A percentile compares a stretch with the other conserved stretches of the same genome.
phyloP scores from a whole-genome alignment of 2,113 vertebrate species.

The Toxostoma redivivum region DNA sequence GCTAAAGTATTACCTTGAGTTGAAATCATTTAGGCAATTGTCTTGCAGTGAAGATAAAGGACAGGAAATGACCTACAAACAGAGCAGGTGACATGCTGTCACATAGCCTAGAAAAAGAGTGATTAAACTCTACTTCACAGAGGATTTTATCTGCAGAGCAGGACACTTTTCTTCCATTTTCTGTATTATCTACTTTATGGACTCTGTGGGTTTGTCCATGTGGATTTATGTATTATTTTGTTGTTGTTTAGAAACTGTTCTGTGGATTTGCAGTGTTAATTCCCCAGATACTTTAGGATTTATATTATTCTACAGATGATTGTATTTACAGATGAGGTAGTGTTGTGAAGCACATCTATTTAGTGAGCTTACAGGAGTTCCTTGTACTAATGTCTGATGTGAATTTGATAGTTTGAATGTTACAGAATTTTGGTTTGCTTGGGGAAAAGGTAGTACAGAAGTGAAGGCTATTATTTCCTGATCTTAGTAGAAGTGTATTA shows the following conservation, averaged over 20 bases:
- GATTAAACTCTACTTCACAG: neutral
- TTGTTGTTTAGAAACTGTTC: neutral
- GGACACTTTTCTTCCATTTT: neutral
- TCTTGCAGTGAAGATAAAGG: neutral
- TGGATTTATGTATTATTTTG: neutral
- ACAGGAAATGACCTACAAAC: slow-evolving; percentile 25
- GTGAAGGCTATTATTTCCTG: neutral
- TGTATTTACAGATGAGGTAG: neutral
- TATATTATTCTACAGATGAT: neutral
- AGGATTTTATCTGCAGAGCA: neutral
- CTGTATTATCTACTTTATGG: neutral
- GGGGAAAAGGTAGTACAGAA: neutral
- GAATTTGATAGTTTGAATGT: neutral
- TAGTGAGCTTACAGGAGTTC: neutral
- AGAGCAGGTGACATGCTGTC: slow-evolving; percentile 4
- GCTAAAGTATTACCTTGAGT: neutral
- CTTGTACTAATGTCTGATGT: neutral
- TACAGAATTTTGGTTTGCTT: neutral
- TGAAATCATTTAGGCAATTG: neutral
- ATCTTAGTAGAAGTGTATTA: neutral
- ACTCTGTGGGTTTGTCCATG: neutral
- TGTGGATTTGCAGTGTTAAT: neutral
- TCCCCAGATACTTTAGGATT: neutral
- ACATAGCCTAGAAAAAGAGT: neutral
- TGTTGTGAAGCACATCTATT: neutral